Conservation (phyloP, 2,797 vertebrate species). For the Alosa sapidissima region DNA sequence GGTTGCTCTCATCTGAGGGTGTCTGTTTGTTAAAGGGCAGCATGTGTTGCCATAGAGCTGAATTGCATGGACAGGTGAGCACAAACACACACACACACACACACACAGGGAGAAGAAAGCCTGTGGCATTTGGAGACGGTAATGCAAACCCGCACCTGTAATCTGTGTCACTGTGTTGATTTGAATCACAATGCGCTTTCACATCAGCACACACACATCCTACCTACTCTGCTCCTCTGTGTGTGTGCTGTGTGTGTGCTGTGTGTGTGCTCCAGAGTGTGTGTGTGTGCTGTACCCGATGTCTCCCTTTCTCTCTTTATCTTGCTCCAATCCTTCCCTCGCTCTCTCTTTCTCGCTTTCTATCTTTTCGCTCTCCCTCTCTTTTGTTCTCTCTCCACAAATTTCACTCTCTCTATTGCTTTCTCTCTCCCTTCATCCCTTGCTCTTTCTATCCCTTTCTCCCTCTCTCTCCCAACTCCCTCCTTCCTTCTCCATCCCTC, state of each 20-base stretch:
- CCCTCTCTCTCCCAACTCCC: no score
- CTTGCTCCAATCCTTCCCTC: neutral
- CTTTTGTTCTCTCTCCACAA: neutral
- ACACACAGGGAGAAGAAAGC: neutral
- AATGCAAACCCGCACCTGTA: slow-evolving; percentile 1
- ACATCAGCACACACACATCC: neutral
- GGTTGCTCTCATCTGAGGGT: neutral
- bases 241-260: neutral
- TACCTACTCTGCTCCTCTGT: neutral
- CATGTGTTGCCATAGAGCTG: neutral
- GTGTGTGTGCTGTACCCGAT: neutral
- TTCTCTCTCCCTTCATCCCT: neutral
- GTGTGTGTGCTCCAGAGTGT: no score
- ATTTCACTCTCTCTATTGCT: neutral
- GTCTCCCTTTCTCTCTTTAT: neutral
- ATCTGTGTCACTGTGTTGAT: slow-evolving; percentile 20
- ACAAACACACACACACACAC: neutral
- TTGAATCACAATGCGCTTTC: neutral
- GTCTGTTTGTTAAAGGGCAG: slow-evolving; percentile 13
- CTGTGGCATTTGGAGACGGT: slow-evolving; percentile 11
- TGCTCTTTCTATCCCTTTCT: neutral
- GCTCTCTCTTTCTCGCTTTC: neutral
- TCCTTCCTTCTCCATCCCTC: neutral
- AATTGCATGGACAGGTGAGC: neutral
- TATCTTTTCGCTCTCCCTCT: neutral